Conservation (phyloP, 2,888 invertebrate species). For the Dascillus cervinus region DNA sequence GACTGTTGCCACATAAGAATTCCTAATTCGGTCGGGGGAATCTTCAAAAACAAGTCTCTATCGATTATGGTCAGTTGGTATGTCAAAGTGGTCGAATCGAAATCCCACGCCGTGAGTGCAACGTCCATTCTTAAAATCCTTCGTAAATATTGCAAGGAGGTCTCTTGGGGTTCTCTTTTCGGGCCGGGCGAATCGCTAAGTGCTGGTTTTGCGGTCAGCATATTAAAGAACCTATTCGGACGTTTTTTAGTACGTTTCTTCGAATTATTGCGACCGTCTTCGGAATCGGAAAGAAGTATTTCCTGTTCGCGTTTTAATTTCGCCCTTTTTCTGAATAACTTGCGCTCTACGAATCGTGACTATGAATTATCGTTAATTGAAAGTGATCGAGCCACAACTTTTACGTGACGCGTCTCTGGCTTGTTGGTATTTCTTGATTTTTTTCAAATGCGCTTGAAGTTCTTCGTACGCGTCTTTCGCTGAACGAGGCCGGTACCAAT, state of each 20-base stretch:
- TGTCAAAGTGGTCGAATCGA: constrained; percentile 47
- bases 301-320: constrained; percentile 7
- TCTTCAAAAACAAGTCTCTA: constrained; percentile 45
- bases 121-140: constrained; percentile 39
- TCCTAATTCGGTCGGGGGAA: constrained; percentile 41
- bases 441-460: constrained; percentile 36
- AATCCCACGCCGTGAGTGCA: constrained; percentile 45
- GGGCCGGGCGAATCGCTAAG: too few relatives aligned
- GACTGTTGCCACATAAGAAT: constrained; percentile 41
- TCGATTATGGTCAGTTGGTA: constrained; percentile 49
- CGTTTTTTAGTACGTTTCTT: too few relatives aligned
- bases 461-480: constrained; percentile 41
- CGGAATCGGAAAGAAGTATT: too few relatives aligned
- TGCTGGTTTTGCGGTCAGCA: too few relatives aligned
- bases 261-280: too few relatives aligned
- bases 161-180: constrained; percentile 17
- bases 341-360: constrained; percentile 17
- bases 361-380: too few relatives aligned
- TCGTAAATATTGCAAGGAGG: constrained; percentile 35
- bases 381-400: too few relatives aligned
- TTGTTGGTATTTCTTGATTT: constrained; percentile 25
- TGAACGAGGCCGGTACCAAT: constrained; percentile 47
- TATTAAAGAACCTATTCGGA: too few relatives aligned
- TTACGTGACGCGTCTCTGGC: too few relatives aligned
- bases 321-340: constrained; percentile 8